Conservation (phyloP, 2,888 invertebrate species). For the Itoplectis maculator region DNA sequence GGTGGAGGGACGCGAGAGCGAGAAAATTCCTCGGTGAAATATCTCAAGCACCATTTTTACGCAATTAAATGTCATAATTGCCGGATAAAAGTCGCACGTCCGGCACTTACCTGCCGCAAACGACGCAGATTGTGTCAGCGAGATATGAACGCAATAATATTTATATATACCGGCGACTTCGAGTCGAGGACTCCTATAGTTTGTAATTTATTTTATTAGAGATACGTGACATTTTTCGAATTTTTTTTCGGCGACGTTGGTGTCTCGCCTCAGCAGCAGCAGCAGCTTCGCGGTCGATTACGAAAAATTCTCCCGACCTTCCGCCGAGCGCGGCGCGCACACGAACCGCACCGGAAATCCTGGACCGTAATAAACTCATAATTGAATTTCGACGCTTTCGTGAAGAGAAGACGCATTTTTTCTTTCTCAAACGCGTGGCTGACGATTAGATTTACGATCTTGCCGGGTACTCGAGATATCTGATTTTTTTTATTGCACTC, state of each 20-base stretch:
- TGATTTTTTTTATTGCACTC: conserved; percentile 1
- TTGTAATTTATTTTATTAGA: conserved; percentile 55
- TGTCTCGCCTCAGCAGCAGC: conserved; percentile 7
- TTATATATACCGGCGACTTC: conserved; percentile 15
- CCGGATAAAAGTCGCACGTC: conserved; percentile 64
- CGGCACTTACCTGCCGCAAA: conserved; percentile 62
- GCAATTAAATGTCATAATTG: conserved; percentile 69
- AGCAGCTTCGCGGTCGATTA: conserved; percentile 34
- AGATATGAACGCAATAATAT: conserved; percentile 27
- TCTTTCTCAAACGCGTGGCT: conserved; percentile 17
- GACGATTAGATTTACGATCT: conserved; percentile 13
- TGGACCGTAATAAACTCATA: conserved; percentile 44
- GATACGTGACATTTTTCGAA: conserved; percentile 55
- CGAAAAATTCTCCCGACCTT: conserved; percentile 50
- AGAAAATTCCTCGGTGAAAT: conserved; percentile 55
- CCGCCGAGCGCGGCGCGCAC: background rate
- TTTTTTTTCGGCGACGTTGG: conserved; percentile 33
- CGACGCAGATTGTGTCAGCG: conserved; percentile 46
- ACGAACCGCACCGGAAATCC: conserved; percentile 51
- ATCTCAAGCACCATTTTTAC: conserved; percentile 63
- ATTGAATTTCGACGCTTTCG: conserved; percentile 43
- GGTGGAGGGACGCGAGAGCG: conserved; percentile 10
- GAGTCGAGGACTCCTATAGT: conserved; percentile 22
- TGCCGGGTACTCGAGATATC: background rate
- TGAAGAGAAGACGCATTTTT: conserved; percentile 23